Conservation (phyloP, 1,140 invertebrate species). For the Sitophilus oryzae region DNA sequence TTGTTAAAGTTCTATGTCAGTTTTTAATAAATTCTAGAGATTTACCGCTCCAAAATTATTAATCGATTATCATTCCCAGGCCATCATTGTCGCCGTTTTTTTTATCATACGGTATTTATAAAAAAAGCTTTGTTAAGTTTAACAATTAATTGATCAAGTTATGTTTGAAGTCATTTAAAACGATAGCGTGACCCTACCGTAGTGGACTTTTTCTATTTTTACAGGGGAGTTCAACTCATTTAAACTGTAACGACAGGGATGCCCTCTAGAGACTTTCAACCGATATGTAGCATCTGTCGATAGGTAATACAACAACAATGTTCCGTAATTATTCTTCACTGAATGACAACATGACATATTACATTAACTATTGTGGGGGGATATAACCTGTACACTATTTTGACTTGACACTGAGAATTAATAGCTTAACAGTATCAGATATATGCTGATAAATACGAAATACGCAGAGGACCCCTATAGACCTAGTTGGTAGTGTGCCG, state of each 20-base stretch:
- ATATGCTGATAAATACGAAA: conserved; percentile 14
- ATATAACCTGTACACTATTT: conserved; percentile 27
- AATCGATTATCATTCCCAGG: no score
- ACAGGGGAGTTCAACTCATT: not conserved
- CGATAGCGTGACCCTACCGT: no score
- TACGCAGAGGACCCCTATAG: not conserved
- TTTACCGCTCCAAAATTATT: no score
- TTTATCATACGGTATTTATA: no score
- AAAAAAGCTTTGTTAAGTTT: no score
- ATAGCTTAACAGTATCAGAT: conserved; percentile 22
- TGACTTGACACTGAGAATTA: conserved; percentile 28
- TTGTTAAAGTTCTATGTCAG: no score
- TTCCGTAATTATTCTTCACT: conserved; percentile 21
- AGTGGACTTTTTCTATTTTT: no score
- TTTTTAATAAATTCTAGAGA: no score
- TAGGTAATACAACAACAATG: conserved; percentile 17
- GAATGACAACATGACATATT: conserved; percentile 29
- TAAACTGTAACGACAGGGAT: not conserved
- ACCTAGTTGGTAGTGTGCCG: conserved; percentile 1
- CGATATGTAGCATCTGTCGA: conserved; percentile 17
- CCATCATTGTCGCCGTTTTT: no score
- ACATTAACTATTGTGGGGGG: conserved; percentile 27
- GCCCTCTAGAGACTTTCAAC: conserved; percentile 9
- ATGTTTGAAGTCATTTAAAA: no score
- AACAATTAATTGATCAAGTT: no score